phyloP scores from a whole-genome alignment of 2,797 vertebrate species.

The Clangula hyemalis region DNA sequence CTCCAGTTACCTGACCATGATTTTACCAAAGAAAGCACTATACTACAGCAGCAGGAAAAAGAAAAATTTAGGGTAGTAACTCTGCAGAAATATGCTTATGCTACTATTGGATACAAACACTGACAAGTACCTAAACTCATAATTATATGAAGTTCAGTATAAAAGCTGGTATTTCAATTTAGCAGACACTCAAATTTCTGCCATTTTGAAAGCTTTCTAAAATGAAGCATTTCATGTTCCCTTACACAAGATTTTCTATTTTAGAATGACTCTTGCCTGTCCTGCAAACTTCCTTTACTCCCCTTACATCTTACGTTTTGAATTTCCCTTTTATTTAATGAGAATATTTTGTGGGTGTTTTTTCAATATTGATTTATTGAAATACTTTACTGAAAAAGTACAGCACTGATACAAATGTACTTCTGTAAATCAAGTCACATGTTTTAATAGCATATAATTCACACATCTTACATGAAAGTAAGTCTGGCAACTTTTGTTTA shows the following conservation, averaged over 20 bases:
- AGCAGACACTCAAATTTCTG: neutral
- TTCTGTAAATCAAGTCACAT: neutral
- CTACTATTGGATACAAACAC: neutral
- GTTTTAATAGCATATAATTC: neutral
- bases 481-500: slow-evolving; percentile 7
- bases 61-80: neutral
- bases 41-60: neutral
- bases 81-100: neutral
- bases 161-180: neutral
- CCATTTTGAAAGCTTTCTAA: neutral
- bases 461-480: neutral
- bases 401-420: neutral
- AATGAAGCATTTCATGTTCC: neutral
- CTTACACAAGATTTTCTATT: neutral
- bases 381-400: neutral
- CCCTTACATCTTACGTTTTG: neutral
- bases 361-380: neutral
- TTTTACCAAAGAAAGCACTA: neutral
- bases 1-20: neutral
- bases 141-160: neutral
- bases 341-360: neutral
- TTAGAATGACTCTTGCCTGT: neutral
- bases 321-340: neutral
- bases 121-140: neutral
- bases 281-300: neutral